phyloP scores from a whole-genome alignment of 1,140 invertebrate species.

The Panulirus ornatus region DNA sequence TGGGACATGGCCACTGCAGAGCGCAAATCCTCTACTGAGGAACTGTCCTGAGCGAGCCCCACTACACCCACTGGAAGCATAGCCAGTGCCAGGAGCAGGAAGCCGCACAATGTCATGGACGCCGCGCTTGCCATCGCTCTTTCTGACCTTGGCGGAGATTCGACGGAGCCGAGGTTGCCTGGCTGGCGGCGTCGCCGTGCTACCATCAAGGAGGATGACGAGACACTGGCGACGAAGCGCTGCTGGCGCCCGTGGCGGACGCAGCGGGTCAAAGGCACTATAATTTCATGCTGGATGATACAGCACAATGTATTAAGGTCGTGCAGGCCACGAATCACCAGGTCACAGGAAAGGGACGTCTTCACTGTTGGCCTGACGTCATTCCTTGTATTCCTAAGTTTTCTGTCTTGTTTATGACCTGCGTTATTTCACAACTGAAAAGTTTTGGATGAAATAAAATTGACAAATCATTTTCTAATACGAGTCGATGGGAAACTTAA shows the following conservation, averaged over 20 bases:
- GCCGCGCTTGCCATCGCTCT: neutral
- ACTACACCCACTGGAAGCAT: neutral
- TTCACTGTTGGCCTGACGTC: too few species aligned
- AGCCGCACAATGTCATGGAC: neutral
- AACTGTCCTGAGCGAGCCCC: neutral
- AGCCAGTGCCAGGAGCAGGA: neutral
- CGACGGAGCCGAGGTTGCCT: too few species aligned
- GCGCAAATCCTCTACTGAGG: conserved; percentile 9
- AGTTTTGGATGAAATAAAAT: too few species aligned
- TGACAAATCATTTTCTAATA: too few species aligned
- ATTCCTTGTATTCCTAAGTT: too few species aligned
- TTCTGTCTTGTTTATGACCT: too few species aligned
- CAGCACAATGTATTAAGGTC: too few species aligned
- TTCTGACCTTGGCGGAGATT: neutral
- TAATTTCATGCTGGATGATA: neutral
- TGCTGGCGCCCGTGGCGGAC: neutral
- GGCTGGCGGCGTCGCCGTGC: neutral
- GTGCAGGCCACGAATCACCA: neutral
- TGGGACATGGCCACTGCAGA: conserved; percentile 60
- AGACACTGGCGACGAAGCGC: neutral
- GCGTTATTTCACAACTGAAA: too few species aligned
- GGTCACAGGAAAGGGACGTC: neutral
- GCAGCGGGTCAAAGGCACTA: neutral
- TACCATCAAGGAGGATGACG: neutral
- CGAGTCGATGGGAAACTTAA: too few species aligned